Conservation (phyloP, 1,140 invertebrate genomes). For the Kradibia gibbosae region DNA sequence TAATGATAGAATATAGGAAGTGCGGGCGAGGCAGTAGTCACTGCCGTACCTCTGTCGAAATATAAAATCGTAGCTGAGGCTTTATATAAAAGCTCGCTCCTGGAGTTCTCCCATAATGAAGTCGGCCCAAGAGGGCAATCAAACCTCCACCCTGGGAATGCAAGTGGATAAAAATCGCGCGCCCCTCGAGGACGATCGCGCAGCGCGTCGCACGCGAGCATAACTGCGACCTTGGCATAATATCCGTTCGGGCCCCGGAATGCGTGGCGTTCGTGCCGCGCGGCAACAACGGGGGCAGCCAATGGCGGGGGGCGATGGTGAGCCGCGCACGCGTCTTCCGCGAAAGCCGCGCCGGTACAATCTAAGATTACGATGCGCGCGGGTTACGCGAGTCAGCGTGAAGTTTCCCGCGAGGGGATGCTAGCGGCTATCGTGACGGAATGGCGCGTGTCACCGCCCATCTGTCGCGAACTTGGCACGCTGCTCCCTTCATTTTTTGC, state of each 20-base stretch:
- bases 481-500: constrained; percentile 34
- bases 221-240: constrained; percentile 30
- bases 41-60: no score
- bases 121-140: not conserved
- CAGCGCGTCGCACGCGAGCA: not conserved
- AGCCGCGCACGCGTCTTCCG: constrained; percentile 35
- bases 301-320: constrained; percentile 42
- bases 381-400: constrained; percentile 49
- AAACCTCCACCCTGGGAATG: constrained; percentile 39
- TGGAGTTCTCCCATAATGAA: constrained; percentile 35
- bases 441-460: constrained; percentile 50
- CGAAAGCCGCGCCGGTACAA: constrained; percentile 28
- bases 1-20: no score
- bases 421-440: constrained; percentile 50
- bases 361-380: constrained; percentile 32
- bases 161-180: constrained; percentile 37
- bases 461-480: constrained; percentile 36
- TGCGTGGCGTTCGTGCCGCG: not conserved
- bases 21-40: no score
- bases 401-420: constrained; percentile 44
- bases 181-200: not conserved
- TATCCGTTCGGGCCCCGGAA: not conserved
- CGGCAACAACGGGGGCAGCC: constrained; percentile 27
- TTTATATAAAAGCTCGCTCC: no score
- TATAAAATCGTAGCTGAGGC: no score